Base-by-base conservation (phyloP, 2,888 invertebrate genomes). In the Colostygia pectinataria region DNA sequence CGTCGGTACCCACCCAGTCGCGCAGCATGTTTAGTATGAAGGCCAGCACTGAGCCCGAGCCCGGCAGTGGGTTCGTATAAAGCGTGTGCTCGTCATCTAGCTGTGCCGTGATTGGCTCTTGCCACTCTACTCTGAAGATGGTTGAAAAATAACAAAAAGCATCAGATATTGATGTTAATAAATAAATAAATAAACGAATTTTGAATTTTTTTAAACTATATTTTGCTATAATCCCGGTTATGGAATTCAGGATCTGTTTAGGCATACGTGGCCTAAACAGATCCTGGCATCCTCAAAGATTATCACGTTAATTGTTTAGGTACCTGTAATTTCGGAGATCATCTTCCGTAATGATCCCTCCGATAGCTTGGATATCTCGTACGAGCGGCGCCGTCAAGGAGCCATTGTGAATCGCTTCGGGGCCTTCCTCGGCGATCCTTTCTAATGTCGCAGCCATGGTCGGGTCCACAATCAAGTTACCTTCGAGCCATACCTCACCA, bases 11-110 rank as follows among this genome's bases (percentile, higher is more conserved):
- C 4, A 85, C 80, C 82, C 91, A 92, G 7, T 87, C 91, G 41
- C 92, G 91, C 64, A 98, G 84, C 61, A 98, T 92, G 74, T 97
- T 96, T 57, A 98, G 80, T 52, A 98, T 95, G 71, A 96, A 94
- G 0, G 94, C 92, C 24, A 98, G 85, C 5, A 98, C 92, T 3
- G 93, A 92, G 0, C 98, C 98, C 23, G 96, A 94, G n/a, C 95
- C 96, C 0, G 98, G 98, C 45, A 96, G 90, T 1, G 96, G 96
- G 0, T 93, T 91, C 0, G 97, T 93, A 77, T 94, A 94, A 14
- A 98, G 85, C 4, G 92, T 94, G 60, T 93, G 89, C 38, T 93
- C 92, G 8, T 91, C 91, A 0, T 91, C 85, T 0, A 96, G 63
- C 4, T 88, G 83, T 1, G 93, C 89, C 37, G 74, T 69, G 33